Evolutionary conservation across 1,140 invertebrate species (phyloP).

Genomic region (Holcopasites calliopsidis): DNA sequence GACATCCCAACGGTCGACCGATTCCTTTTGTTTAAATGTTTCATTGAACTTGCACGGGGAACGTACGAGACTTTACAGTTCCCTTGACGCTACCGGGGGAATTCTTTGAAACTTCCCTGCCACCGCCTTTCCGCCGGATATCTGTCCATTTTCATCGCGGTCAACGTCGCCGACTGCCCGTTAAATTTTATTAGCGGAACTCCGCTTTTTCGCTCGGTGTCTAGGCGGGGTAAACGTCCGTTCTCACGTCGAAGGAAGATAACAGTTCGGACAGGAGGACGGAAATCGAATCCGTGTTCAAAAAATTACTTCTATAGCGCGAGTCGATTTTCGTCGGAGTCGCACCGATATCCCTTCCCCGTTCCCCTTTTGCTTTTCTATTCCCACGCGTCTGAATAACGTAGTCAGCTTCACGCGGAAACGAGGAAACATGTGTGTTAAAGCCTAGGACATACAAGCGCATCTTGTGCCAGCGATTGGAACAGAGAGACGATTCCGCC

Average conservation of each 20-base stretch:
- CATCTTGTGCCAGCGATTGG: neutral
- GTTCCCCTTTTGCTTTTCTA: neutral
- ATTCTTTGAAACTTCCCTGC: neutral
- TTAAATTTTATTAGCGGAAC: conserved; percentile 1
- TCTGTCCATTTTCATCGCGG: neutral
- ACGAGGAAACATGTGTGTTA: neutral
- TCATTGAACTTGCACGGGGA: neutral
- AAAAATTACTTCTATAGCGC: conserved; percentile 6
- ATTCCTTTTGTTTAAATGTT: conserved; percentile 28
- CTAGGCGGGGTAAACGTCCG: neutral
- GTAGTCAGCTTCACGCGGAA: neutral
- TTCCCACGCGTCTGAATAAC: neutral
- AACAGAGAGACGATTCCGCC: neutral
- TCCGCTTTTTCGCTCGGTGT: neutral
- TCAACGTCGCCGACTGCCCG: neutral
- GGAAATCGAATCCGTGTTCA: neutral
- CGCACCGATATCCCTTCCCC: neutral
- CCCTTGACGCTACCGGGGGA: too few relatives aligned
- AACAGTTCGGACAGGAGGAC: neutral
- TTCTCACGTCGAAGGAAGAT: neutral
- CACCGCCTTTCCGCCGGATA: neutral
- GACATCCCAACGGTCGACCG: neutral
- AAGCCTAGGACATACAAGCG: too few relatives aligned
- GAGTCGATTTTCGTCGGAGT: conserved; percentile 16
- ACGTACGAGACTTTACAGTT: neutral